These are phyloP conservation scores for Cydia strobilella DNA, from an alignment of 1,140 invertebrate genomes.

Conservation along the genomic window DNA sequence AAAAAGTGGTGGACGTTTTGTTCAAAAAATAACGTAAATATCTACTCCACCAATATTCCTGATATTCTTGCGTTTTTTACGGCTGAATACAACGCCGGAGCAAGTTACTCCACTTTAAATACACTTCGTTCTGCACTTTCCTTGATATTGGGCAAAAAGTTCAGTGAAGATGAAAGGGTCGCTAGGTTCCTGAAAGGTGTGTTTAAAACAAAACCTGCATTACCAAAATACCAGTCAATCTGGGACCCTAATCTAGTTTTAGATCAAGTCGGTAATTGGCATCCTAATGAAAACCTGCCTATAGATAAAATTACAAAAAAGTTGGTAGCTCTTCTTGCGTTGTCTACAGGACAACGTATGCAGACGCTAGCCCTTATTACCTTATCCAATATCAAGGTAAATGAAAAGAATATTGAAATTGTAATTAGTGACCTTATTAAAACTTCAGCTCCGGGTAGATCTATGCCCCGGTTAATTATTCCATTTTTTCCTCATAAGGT, in stretches of 20 bases:
- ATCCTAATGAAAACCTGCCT: constrained; percentile 25
- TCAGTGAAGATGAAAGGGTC: constrained; percentile 13
- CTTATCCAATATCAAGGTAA: constrained; percentile 19
- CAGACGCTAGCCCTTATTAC: constrained; percentile 32
- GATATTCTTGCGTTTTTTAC: constrained; percentile 18
- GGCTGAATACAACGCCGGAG: neutral
- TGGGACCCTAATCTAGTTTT: constrained; percentile 35
- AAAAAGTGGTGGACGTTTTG: constrained; percentile 33
- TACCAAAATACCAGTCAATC: constrained; percentile 31
- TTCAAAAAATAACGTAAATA: neutral
- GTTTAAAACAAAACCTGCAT: constrained; percentile 20
- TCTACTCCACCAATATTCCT: constrained; percentile 1
- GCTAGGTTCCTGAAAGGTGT: constrained; percentile 34
- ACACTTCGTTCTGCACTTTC: constrained; percentile 21
- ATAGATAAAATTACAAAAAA: constrained; percentile 1
- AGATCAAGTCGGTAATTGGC: neutral
- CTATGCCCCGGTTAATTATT: neutral
- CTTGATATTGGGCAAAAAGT: constrained; percentile 25
- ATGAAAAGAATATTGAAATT: constrained; percentile 20
- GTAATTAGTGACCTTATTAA: constrained; percentile 14
- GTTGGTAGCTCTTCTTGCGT: constrained; percentile 31
- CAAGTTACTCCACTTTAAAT: constrained; percentile 23
- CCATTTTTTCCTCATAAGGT: constrained; percentile 20
- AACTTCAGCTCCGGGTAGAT: neutral
- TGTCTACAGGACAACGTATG: constrained; percentile 36